Evolutionary conservation across 2,113 vertebrate genomes (phyloP).

Genomic region (Callithrix jacchus): DNA sequence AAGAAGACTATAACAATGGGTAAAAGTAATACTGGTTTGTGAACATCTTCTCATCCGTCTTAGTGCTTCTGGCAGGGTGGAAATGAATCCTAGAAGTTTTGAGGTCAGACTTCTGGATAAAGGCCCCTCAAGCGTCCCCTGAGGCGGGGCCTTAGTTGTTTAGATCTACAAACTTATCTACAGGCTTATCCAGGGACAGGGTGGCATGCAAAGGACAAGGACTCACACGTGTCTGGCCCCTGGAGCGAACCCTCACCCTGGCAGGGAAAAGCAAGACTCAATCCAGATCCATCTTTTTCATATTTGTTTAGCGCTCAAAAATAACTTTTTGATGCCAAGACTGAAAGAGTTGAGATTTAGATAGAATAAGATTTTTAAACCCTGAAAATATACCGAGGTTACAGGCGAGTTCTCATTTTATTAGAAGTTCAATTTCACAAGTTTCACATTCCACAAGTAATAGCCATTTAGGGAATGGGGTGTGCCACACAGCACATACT

Average conservation of each 20-base stretch:
- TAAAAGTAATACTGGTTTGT: background rate
- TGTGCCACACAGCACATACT: background rate
- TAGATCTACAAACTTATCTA: background rate
- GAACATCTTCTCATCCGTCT: background rate
- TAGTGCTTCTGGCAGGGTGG: background rate
- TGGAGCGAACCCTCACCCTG: background rate
- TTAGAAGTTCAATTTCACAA: slow-evolving; percentile 50
- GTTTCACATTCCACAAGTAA: slow-evolving; percentile 56
- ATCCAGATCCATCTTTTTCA: slow-evolving; percentile 48
- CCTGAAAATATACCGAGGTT: slow-evolving; percentile 53
- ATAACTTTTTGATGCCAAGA: slow-evolving; percentile 22
- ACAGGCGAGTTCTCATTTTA: slow-evolving; percentile 45
- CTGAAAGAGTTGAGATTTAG: slow-evolving; percentile 52
- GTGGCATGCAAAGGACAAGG: slow-evolving; percentile 8
- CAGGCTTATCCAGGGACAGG: background rate
- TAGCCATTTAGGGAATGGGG: background rate
- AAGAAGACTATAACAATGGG: background rate
- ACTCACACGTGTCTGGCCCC: background rate
- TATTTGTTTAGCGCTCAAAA: slow-evolving; percentile 67
- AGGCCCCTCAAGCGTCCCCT: background rate
- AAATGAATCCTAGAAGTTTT: slow-evolving; percentile 13
- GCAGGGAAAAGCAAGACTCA: background rate
- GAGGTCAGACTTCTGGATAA: background rate
- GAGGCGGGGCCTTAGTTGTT: background rate
- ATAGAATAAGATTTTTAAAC: slow-evolving; percentile 57